phyloP scores from a whole-genome alignment of 2,888 invertebrate species.

The Zygothrica quintamaculata region DNA sequence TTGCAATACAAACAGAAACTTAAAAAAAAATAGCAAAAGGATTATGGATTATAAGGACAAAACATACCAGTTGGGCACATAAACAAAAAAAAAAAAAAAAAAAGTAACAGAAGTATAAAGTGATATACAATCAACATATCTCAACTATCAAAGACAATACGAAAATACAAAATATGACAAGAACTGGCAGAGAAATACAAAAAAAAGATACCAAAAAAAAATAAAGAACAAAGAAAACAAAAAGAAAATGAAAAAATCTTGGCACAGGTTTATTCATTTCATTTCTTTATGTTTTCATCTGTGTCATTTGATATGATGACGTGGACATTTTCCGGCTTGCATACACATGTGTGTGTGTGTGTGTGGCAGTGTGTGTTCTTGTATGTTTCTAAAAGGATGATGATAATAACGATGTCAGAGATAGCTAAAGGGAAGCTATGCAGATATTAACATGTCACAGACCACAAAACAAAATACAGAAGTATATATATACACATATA shows the following conservation, averaged over 20 bases:
- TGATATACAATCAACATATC: conserved; percentile 52
- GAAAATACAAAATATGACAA: conserved; percentile 35
- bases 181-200: conserved; percentile 9
- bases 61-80: too few relatives aligned
- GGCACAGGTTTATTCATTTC: conserved; percentile 67
- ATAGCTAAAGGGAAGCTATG: conserved; percentile 54
- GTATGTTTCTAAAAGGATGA: conserved; percentile 47
- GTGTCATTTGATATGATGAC: conserved; percentile 49
- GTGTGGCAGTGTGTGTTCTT: conserved; percentile 31
- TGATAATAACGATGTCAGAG: conserved; percentile 46
- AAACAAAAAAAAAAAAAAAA: conserved; percentile 5
- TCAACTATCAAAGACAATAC: conserved; percentile 59
- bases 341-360: conserved; percentile 23
- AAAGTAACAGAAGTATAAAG: conserved; percentile 19
- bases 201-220: conserved; percentile 45
- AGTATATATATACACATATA: too few relatives aligned
- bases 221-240: too few relatives aligned
- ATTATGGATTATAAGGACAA: conserved; percentile 72
- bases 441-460: conserved; percentile 58
- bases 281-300: conserved; percentile 43
- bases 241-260: conserved; percentile 72
- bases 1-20: conserved; percentile 18
- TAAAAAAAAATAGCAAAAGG: conserved; percentile 68
- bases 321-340: conserved; percentile 54
- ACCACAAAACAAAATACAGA: too few relatives aligned